These are phyloP conservation scores for Tholera decimalis DNA, from an alignment of 2,888 invertebrate species.

Conservation along the genomic window DNA sequence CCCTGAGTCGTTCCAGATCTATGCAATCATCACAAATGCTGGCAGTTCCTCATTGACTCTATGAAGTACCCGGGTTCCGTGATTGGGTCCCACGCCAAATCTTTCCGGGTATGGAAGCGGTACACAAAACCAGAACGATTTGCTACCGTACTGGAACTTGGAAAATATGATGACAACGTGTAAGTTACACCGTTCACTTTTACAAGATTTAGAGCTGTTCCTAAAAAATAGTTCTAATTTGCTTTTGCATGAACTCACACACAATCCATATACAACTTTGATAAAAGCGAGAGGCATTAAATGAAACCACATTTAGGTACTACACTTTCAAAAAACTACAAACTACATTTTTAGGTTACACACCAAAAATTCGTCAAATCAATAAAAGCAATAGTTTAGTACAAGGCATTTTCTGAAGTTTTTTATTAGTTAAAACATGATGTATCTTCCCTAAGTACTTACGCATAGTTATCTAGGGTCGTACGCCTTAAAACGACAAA, in stretches of 20 bases:
- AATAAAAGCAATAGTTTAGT: no score
- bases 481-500: no score
- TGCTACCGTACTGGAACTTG: constrained; percentile 74
- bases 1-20: constrained; percentile 73
- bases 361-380: no score
- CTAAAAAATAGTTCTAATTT: background rate
- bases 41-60: constrained; percentile 79
- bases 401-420: no score
- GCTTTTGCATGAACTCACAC: background rate
- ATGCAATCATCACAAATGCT: constrained; percentile 83
- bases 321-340: no score
- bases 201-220: no score
- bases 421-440: no score
- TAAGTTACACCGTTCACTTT: constrained; percentile 68
- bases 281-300: no score
- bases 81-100: constrained; percentile 79
- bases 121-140: constrained; percentile 71
- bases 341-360: no score
- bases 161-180: constrained; percentile 69
- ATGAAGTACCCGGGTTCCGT: constrained; percentile 77
- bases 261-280: background rate
- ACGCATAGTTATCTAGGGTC: no score
- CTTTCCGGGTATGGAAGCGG: constrained; percentile 81
- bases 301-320: no score
- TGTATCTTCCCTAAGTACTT: no score